These are phyloP conservation scores for Triops longicaudatus DNA, from an alignment of 1,140 invertebrate species.

Conservation along the genomic window DNA sequence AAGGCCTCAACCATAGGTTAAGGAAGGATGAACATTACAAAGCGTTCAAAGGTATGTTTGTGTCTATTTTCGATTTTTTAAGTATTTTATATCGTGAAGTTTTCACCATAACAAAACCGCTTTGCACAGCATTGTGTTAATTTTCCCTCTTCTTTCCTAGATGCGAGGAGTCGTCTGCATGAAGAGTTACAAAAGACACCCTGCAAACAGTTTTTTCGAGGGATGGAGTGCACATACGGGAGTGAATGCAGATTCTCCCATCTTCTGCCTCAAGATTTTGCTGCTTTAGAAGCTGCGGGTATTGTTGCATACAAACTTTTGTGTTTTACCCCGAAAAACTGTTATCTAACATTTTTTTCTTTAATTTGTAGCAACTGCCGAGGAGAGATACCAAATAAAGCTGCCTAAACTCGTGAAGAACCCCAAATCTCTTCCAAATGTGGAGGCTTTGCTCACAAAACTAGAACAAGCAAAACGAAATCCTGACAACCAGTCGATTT, in stretches of 20 bases:
- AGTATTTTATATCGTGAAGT: neutral
- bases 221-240: neutral
- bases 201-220: neutral
- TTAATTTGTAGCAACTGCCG: neutral
- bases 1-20: neutral
- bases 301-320: neutral
- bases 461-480: neutral
- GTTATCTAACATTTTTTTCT: neutral
- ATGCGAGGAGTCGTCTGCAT: neutral
- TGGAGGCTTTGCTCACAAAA: neutral
- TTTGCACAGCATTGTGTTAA: neutral
- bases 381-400: neutral
- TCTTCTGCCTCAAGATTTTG: neutral
- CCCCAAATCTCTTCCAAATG: neutral
- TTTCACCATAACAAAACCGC: neutral
- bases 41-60: neutral
- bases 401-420: neutral
- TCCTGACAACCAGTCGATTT: neutral
- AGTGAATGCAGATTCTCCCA: slow-evolving; percentile 2
- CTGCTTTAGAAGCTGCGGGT: neutral
- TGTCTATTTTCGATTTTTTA: too few relatives aligned
- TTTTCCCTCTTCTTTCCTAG: neutral
- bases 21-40: neutral
- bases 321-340: neutral
- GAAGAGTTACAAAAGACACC: neutral